phyloP scores from a whole-genome alignment of 2,888 invertebrate species.

The Ochropleura plecta region DNA sequence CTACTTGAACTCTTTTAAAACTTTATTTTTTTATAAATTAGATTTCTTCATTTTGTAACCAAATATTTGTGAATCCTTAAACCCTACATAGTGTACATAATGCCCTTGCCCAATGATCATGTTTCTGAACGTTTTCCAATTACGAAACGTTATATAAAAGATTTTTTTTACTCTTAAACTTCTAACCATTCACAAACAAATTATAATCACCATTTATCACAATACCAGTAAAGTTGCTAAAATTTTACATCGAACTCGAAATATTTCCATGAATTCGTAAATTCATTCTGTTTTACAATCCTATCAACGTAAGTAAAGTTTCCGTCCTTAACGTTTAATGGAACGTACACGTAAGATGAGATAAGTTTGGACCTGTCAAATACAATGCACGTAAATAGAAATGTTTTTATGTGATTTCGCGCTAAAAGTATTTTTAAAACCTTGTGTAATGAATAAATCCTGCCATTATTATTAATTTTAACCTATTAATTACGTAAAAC shows the following conservation, averaged over 20 bases:
- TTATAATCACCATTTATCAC: not conserved
- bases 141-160: not conserved
- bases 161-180: not conserved
- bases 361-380: constrained; percentile 22
- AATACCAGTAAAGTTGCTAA: not conserved
- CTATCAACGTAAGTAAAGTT: not conserved
- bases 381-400: constrained; percentile 28
- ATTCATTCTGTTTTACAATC: not conserved
- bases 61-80: not conserved
- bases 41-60: not conserved
- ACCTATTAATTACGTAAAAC: not conserved
- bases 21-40: not conserved
- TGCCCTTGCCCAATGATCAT: not conserved
- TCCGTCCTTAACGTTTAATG: not conserved
- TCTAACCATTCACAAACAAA: not conserved
- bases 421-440: constrained; percentile 29
- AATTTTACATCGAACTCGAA: not conserved
- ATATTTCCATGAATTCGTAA: not conserved
- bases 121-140: not conserved
- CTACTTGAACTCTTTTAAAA: too few species aligned
- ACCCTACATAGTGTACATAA: too few species aligned
- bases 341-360: constrained; percentile 17
- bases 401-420: constrained; percentile 39
- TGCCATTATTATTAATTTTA: not conserved
- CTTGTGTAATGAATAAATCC: not conserved